A percentile compares a stretch with the other conserved stretches of the same genome.
phyloP scores from a whole-genome alignment of 2,113 vertebrate genomes.

The Salvelinus sp. region DNA sequence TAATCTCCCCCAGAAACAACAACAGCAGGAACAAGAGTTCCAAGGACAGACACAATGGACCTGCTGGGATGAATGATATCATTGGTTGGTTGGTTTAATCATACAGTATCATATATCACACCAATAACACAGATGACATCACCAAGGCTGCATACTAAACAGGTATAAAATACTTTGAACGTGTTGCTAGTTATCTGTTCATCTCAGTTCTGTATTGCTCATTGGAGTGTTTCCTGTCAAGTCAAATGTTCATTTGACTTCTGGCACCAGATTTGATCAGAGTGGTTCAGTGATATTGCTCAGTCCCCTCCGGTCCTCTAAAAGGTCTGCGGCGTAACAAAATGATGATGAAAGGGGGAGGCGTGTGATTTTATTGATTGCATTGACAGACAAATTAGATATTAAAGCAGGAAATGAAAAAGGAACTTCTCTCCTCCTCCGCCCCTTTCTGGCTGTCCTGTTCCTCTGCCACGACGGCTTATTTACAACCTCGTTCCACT shows the following conservation, averaged over 20 bases:
- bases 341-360: slow-evolving; percentile 47
- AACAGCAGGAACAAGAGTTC: slow-evolving; percentile 26
- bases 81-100: background rate
- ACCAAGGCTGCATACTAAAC: too few species aligned
- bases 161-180: too few species aligned
- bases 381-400: slow-evolving; percentile 43
- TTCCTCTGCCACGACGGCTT: slow-evolving; percentile 37
- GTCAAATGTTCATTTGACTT: slow-evolving; percentile 37
- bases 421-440: slow-evolving; percentile 30
- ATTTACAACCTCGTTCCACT: slow-evolving; percentile 46
- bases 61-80: background rate
- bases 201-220: background rate
- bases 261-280: slow-evolving; percentile 33
- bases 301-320: background rate
- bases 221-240: background rate
- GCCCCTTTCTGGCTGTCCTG: slow-evolving; percentile 14
- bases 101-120: background rate
- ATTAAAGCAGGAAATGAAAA: slow-evolving; percentile 46
- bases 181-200: background rate
- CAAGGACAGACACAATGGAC: slow-evolving; percentile 31
- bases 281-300: slow-evolving; percentile 10
- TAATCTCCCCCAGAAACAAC: slow-evolving; percentile 27
- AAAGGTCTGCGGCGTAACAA: slow-evolving; percentile 11
- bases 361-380: slow-evolving; percentile 39
- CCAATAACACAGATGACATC: background rate